Percentiles rank a stretch among this genome's conserved stretches.
phyloP scores from a whole-genome alignment of 2,113 vertebrate genomes.

The Potamarius usumacintae region DNA sequence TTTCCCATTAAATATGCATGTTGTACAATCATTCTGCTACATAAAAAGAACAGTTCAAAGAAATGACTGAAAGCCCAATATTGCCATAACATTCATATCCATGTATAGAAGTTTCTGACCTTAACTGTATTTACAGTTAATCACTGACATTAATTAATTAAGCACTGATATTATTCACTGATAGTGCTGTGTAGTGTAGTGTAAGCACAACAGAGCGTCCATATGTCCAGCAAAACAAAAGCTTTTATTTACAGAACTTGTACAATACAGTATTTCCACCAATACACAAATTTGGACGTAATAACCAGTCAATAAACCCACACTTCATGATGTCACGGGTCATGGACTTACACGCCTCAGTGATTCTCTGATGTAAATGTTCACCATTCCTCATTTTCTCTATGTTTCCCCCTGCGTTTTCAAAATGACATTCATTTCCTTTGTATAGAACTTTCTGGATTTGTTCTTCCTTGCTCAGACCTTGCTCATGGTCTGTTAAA shows the following conservation, averaged over 20 bases:
- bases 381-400: background rate
- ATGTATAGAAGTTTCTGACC: no score
- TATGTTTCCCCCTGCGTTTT: background rate
- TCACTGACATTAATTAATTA: no score
- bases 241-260: background rate
- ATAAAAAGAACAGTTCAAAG: no score
- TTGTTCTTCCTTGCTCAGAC: background rate
- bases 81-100: no score
- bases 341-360: background rate
- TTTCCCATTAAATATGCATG: no score
- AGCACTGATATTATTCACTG: no score
- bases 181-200: background rate
- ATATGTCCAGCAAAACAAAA: background rate
- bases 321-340: background rate
- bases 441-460: background rate
- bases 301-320: background rate
- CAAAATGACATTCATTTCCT: background rate
- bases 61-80: no score
- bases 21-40: no score
- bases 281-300: background rate
- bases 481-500: background rate
- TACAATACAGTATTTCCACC: background rate
- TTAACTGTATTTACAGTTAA: no score
- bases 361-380: background rate
- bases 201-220: background rate